Base-by-base conservation (phyloP, 2,888 invertebrate species). In the Cataglyphis altisquamis region DNA sequence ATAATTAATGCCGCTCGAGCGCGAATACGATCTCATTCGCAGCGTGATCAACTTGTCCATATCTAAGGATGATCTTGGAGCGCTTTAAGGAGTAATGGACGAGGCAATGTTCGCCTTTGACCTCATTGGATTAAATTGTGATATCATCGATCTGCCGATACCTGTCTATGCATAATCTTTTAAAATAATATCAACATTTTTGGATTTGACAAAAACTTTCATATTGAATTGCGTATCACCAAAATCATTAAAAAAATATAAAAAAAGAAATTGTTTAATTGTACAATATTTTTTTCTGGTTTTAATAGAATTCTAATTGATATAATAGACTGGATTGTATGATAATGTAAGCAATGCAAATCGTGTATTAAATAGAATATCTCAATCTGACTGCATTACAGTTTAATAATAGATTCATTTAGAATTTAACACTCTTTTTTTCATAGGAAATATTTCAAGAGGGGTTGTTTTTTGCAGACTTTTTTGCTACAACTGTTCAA, bases 1-100 rank as follows among this genome's bases (percentile, higher is more conserved):
- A 85, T 83, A 86, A 86, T 86, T 83, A 85, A 86, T 78, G 62
- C 70, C 29, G 64, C 68, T 84, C 52, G 70, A 72, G 74, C 32
- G 67, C 63, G 82, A 63, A 68, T 75, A 67, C 36, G 45, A 64
- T 48, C 64, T 70, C 52, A 64, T 57, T 80, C n/a, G 82, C 32
- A 60, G 29, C 45, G 32, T 63, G 78, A 86, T 86, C 80, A 62
- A 63, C 60, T 85, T 64, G 82, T 80, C 60, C 70, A 52, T 80
- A 70, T 84, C 81, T 64, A 52, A 84, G 57, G 48, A 75, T 74
- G 64, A 84, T 85, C 64, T 45, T 29, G 29, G 25, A 41, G 8
- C 21, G 32, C 62, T 68, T 39, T 29, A 45, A 83, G 62, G 45
- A 77, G 32, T 57, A 75, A 45, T 41, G 66, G 39, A 29, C 78